Percentiles rank a stretch among this genome's conserved stretches.
Evolutionary conservation across 2,888 invertebrate species (phyloP).

Genomic region (Eupithecia subumbrata): DNA sequence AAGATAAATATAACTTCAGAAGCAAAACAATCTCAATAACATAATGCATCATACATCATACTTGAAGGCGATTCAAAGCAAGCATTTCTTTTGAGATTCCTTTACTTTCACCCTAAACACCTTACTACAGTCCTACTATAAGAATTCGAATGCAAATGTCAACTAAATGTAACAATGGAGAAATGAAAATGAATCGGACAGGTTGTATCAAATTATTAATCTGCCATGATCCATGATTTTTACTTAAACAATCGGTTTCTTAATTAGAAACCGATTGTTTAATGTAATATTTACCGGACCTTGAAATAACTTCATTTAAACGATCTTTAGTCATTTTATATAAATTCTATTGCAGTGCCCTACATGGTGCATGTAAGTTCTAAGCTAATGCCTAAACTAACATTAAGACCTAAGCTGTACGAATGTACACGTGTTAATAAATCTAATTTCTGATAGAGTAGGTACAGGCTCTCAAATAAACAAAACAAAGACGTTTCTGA

Average conservation of each 20-base stretch:
- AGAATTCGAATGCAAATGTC: conserved; percentile 35
- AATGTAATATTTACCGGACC: too few relatives aligned
- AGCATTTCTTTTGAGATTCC: conserved; percentile 69
- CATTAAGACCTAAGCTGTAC: too few relatives aligned
- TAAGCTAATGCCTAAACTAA: too few relatives aligned
- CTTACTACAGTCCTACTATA: conserved; percentile 51
- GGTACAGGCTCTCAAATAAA: not conserved
- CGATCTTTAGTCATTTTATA: too few relatives aligned
- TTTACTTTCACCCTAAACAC: conserved; percentile 59
- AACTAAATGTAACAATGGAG: too few relatives aligned
- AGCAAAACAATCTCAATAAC: conserved; percentile 43
- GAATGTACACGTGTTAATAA: too few relatives aligned
- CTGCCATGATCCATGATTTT: not conserved
- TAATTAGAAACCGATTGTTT: too few relatives aligned
- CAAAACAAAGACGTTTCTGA: not conserved
- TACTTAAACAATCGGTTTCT: too few relatives aligned
- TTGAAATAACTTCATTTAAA: too few relatives aligned
- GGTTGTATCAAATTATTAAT: not conserved
- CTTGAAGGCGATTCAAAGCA: conserved; percentile 66
- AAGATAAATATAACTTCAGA: not conserved
- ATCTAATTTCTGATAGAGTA: not conserved
- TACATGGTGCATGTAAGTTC: too few relatives aligned
- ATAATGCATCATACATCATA: conserved; percentile 60
- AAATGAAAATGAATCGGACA: not conserved
- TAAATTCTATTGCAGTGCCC: too few relatives aligned